Evolutionary conservation across 1,140 invertebrate genomes (phyloP), one percentile per base, ranked within the genome.

Genomic region (Hestina assimilis): DNA sequence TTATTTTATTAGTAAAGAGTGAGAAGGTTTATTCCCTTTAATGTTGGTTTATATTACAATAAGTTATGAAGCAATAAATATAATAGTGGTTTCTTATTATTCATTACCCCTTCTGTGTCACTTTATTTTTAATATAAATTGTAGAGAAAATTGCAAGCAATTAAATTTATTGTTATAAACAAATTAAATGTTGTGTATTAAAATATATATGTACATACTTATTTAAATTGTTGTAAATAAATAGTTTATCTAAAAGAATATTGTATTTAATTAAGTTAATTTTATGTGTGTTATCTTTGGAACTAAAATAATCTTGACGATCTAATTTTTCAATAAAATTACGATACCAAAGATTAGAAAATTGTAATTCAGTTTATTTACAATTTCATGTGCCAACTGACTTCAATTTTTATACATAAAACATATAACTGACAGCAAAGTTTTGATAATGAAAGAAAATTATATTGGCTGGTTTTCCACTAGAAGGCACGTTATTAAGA

Each of bases 141-240:
- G 14, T 26, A 17, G 50, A 43, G 28, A 50, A 26, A 41, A 52
- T 67, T 54, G 56, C 43, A 52, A 60, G 40, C 56, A 68, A 60
- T 63, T 58, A 64, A 59, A 65, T 63, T 47, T 60, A 80, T 70
- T 78, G 73, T 80, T 77, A 38, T 38, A 70, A 74, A 63, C 73
- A 76, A 81, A 59, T 79, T 76, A 70, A 80, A 81, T 77, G 75
- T 82, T 82, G 75, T 79, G 67, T 75, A 76, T 78, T 74, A 66
- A 73, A 74, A 79, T 75, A 79, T 81, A 65, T 82, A 78, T 80
- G 75, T 86, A 80, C 67, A 83, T 86, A 80, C 65, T 69, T 79
- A 79, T 75, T 81, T 77, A 74, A 77, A 80, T 83, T 81, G 76
- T 82, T 86, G 83, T 86, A 83, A 84, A 87, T 84, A 83, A 74